Conservation (phyloP, 2,113 vertebrate genomes). For the Andinoacara biseriatus region DNA sequence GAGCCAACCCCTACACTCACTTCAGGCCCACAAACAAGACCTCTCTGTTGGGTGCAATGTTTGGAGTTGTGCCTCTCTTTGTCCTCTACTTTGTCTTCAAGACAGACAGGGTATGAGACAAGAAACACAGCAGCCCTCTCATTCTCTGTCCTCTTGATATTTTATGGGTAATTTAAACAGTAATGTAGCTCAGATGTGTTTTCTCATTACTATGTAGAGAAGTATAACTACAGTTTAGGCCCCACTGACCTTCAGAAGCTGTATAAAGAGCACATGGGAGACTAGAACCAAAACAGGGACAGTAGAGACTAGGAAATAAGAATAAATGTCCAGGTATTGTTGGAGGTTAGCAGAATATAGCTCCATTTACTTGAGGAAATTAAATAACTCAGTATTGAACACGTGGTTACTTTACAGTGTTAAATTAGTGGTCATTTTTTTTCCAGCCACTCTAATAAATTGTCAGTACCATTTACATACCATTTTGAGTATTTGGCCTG, state of each 20-base stretch:
- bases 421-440: neutral
- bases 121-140: neutral
- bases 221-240: neutral
- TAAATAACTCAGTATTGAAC: neutral
- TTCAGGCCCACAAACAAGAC: constrained; percentile 86
- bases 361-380: neutral
- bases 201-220: neutral
- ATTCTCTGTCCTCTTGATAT: neutral
- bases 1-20: constrained; percentile 80
- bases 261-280: neutral
- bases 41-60: constrained; percentile 81
- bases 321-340: neutral
- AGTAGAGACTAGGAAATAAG: neutral
- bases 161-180: neutral
- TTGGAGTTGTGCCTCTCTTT: constrained; percentile 82
- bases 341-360: neutral
- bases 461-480: neutral
- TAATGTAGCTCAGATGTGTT: neutral
- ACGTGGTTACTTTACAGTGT: neutral
- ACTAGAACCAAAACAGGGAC: neutral
- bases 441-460: neutral
- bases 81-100: constrained; percentile 81
- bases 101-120: constrained; percentile 81
- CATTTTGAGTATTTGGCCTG: neutral
- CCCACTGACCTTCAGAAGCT: neutral